Evolutionary conservation across 2,888 invertebrate species (phyloP).

Genomic region (Oeneis ivallda): DNA sequence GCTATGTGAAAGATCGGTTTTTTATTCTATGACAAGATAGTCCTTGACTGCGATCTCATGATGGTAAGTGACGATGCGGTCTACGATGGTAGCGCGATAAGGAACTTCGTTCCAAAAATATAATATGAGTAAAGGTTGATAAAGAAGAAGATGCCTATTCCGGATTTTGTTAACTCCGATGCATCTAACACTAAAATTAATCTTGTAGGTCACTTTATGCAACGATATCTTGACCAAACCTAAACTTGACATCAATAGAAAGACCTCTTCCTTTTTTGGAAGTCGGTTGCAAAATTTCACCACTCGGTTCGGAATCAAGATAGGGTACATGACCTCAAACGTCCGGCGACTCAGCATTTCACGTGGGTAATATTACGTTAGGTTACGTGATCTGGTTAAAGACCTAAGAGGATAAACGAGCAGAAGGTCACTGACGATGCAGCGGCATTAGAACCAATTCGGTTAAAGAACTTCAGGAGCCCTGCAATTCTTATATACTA

Average conservation of each 20-base stretch:
- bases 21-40: too few relatives aligned
- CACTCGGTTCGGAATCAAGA: slow-evolving; percentile 9
- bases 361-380: slow-evolving; percentile 31
- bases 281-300: slow-evolving; percentile 16
- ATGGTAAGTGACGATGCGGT: too few relatives aligned
- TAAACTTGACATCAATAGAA: neutral
- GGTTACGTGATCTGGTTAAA: slow-evolving; percentile 33
- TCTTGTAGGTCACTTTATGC: neutral
- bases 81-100: too few relatives aligned
- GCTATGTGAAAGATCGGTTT: too few relatives aligned
- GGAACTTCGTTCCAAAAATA: too few relatives aligned
- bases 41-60: too few relatives aligned
- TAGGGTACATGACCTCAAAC: slow-evolving; percentile 29
- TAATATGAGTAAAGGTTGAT: too few relatives aligned
- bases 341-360: slow-evolving; percentile 28
- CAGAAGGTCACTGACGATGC: slow-evolving; percentile 20
- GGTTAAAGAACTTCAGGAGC: neutral
- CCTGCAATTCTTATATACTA: neutral
- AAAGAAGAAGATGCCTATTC: too few relatives aligned
- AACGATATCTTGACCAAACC: slow-evolving; percentile 1
- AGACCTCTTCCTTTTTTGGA: slow-evolving; percentile 2
- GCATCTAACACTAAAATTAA: too few relatives aligned
- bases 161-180: too few relatives aligned
- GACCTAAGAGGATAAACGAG: slow-evolving; percentile 29
- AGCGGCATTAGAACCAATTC: neutral